A percentile compares a stretch with the other conserved stretches of the same genome.
Conservation (phyloP, 1,140 invertebrate genomes). For the Formica selysi region DNA sequence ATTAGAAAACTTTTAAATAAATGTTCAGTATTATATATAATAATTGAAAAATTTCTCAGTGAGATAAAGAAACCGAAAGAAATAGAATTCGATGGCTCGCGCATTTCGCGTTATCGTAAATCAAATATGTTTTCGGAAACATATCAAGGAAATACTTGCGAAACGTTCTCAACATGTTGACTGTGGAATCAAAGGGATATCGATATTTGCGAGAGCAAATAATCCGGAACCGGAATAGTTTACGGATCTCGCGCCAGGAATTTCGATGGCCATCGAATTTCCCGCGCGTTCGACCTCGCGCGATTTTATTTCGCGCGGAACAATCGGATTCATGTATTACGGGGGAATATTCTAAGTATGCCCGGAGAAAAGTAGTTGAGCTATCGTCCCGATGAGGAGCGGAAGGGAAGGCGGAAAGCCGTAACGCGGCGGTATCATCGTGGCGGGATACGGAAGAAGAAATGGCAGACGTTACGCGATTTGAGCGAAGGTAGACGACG, state of each 20-base stretch:
- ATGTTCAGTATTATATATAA: background rate
- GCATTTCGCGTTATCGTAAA: conserved; percentile 24
- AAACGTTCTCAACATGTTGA: background rate
- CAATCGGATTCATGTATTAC: conserved; percentile 47
- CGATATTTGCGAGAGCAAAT: conserved; percentile 20
- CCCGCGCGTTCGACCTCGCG: background rate
- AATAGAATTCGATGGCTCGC: background rate
- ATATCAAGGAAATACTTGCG: background rate
- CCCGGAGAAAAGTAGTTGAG: conserved; percentile 36
- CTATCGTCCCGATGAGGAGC: conserved; percentile 22
- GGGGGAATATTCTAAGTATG: conserved; percentile 55
- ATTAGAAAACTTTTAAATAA: background rate
- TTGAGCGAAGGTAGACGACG: conserved; percentile 51
- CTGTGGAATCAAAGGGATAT: conserved; percentile 37
- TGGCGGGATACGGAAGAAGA: conserved; percentile 60
- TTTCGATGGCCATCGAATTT: conserved; percentile 36
- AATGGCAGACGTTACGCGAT: conserved; percentile 63
- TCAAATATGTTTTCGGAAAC: background rate
- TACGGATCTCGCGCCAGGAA: conserved; percentile 1
- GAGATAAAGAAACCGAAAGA: conserved; percentile 23
- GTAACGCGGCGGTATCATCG: conserved; percentile 64
- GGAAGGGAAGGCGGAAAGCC: conserved; percentile 19
- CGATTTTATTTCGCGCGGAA: conserved; percentile 46
- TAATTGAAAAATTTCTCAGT: background rate
- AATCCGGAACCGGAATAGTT: conserved; percentile 24